phyloP scores from a whole-genome alignment of 2,113 vertebrate genomes.

The Perognathus longimembris region DNA sequence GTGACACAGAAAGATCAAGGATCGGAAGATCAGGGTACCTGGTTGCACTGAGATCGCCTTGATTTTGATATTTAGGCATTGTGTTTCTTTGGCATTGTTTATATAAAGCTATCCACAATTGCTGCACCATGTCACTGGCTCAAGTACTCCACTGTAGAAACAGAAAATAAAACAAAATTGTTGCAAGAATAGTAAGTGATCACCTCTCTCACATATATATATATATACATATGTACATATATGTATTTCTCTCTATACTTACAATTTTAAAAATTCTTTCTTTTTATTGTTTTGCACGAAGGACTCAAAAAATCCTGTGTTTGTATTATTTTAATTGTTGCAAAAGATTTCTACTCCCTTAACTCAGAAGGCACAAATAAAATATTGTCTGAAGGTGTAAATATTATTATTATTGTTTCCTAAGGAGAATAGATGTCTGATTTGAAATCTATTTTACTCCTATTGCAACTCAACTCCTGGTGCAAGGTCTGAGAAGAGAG shows the following conservation, averaged over 20 bases:
- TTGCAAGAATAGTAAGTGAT: not conserved
- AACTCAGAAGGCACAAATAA: not conserved
- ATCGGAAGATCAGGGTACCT: not conserved
- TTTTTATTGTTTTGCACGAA: not conserved
- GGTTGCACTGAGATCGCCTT: not conserved
- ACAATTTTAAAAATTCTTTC: slow-evolving; percentile 38
- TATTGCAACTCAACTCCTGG: not conserved
- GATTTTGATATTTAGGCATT: not conserved
- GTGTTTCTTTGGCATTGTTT: not conserved
- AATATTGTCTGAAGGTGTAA: not conserved
- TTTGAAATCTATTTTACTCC: not conserved
- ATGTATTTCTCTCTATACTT: not conserved
- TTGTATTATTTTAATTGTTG: not conserved
- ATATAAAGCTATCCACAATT: not conserved
- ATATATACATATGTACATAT: no score
- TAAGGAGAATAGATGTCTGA: not conserved
- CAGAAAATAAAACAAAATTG: not conserved
- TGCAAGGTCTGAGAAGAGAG: not conserved
- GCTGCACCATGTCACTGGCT: not conserved
- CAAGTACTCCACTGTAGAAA: no score
- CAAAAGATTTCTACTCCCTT: not conserved
- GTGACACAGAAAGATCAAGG: not conserved
- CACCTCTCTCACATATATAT: not conserved
- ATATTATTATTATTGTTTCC: not conserved
- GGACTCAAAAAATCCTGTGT: not conserved